Evolutionary conservation across 64 coral and sea anemone species (phyloP).

Genomic region (Pocillopora damicornis): DNA sequence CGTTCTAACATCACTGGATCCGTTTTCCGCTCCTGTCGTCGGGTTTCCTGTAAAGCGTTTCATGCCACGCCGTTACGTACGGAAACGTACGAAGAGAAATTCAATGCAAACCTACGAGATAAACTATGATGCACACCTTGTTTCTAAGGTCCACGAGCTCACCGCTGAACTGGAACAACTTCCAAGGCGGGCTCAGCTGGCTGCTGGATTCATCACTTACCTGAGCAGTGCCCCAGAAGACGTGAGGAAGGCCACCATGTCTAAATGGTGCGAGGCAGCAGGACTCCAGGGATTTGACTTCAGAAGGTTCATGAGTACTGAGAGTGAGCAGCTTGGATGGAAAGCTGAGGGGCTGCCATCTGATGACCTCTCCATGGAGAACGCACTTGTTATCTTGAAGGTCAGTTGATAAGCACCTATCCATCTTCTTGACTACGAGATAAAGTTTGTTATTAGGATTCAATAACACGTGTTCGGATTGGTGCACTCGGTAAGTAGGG

Average conservation of each 20-base stretch:
- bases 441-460: neutral
- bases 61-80: too few relatives aligned
- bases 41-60: too few relatives aligned
- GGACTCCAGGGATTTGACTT: conserved; percentile 97
- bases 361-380: conserved; percentile 98
- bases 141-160: conserved; percentile 83
- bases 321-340: conserved; percentile 97
- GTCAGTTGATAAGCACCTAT: conserved; percentile 7
- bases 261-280: conserved; percentile 78
- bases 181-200: conserved; percentile 86
- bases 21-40: too few relatives aligned
- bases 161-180: conserved; percentile 91
- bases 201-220: conserved; percentile 95
- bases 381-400: conserved; percentile 96
- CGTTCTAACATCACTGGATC: too few relatives aligned
- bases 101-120: too few relatives aligned
- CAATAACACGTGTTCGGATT: too few relatives aligned
- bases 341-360: conserved; percentile 95
- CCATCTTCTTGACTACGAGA: neutral
- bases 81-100: too few relatives aligned
- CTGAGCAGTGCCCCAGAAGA: conserved; percentile 94
- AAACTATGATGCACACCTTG: neutral
- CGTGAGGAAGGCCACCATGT: conserved; percentile 74
- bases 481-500: too few relatives aligned
- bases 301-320: conserved; percentile 96